These are phyloP conservation scores for Tiliacea aurago DNA, from an alignment of 2,888 invertebrate genomes.

Conservation along the genomic window DNA sequence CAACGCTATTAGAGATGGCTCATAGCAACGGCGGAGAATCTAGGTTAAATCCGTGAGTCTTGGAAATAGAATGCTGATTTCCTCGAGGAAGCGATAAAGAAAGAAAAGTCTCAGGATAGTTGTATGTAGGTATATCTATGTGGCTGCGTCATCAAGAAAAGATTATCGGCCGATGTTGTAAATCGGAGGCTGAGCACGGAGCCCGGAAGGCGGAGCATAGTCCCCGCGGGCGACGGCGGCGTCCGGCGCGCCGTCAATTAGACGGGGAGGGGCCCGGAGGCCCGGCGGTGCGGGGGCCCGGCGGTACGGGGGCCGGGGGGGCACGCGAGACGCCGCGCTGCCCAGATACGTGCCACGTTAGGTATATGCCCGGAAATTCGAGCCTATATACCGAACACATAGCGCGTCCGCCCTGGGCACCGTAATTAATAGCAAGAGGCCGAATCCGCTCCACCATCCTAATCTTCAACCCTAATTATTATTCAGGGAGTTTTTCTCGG, in stretches of 20 bases:
- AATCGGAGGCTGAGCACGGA: slow-evolving; percentile 78
- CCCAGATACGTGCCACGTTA: slow-evolving; percentile 75
- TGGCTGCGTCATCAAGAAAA: slow-evolving; percentile 86
- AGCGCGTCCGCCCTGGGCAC: slow-evolving; percentile 70
- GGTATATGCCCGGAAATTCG: slow-evolving; percentile 86
- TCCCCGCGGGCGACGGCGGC: slow-evolving; percentile 84
- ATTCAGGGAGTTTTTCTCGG: slow-evolving; percentile 77
- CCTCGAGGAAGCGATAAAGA: slow-evolving; percentile 60
- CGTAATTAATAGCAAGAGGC: slow-evolving; percentile 83
- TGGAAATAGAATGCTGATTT: slow-evolving; percentile 58
- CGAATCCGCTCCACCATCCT: slow-evolving; percentile 71
- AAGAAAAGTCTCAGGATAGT: slow-evolving; percentile 42
- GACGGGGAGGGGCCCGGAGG: slow-evolving; percentile 77
- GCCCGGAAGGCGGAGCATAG: slow-evolving; percentile 83
- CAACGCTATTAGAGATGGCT: slow-evolving; percentile 38
- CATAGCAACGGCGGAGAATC: slow-evolving; percentile 50
- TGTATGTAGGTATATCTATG: slow-evolving; percentile 51
- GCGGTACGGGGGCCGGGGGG: slow-evolving; percentile 62
- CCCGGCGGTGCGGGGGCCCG: slow-evolving; percentile 54
- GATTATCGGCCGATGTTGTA: slow-evolving; percentile 88
- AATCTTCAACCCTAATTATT: slow-evolving; percentile 72
- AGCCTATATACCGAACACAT: slow-evolving; percentile 80
- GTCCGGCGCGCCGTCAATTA: slow-evolving; percentile 88
- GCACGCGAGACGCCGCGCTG: slow-evolving; percentile 73
- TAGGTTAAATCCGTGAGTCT: slow-evolving; percentile 42